These are phyloP conservation scores for Mythimna vitellina DNA, from an alignment of 2,888 invertebrate species.

Conservation along the genomic window DNA sequence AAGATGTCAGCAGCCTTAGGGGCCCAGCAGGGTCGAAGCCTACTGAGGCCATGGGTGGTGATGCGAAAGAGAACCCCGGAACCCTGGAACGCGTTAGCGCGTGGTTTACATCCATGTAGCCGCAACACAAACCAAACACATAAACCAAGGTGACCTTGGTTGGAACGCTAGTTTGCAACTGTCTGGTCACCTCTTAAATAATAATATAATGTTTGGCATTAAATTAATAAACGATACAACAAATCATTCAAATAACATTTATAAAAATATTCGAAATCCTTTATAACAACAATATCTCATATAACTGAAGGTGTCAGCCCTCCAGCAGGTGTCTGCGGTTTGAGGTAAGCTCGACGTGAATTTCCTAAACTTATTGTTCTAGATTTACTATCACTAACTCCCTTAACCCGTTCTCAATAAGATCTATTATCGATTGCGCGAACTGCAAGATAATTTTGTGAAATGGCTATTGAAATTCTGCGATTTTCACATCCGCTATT, in stretches of 20 bases:
- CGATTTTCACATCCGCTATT: slow-evolving; percentile 66
- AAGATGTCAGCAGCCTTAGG: too few species aligned
- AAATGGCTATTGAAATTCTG: slow-evolving; percentile 66
- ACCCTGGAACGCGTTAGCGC: too few species aligned
- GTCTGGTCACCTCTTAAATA: too few species aligned
- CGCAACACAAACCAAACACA: too few species aligned
- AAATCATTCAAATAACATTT: slow-evolving; percentile 25
- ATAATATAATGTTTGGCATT: background rate
- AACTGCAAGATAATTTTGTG: slow-evolving; percentile 45
- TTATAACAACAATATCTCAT: slow-evolving; percentile 75
- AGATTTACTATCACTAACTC: slow-evolving; percentile 7
- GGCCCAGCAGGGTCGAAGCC: too few species aligned
- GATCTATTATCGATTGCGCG: slow-evolving; percentile 39
- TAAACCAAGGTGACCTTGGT: too few species aligned
- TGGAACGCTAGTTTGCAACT: too few species aligned
- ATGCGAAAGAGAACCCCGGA: too few species aligned
- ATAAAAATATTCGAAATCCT: slow-evolving; percentile 68
- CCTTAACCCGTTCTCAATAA: slow-evolving; percentile 44
- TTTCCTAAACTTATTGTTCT: slow-evolving; percentile 63
- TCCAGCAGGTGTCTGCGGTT: slow-evolving; percentile 81
- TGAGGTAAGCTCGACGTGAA: slow-evolving; percentile 72
- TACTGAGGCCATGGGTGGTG: too few species aligned
- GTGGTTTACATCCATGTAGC: too few species aligned
- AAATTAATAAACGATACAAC: slow-evolving; percentile 8
- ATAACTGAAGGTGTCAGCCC: slow-evolving; percentile 75